Evolutionary conservation across 2,797 vertebrate genomes (phyloP).

Genomic region (Babyrousa celebensis): DNA sequence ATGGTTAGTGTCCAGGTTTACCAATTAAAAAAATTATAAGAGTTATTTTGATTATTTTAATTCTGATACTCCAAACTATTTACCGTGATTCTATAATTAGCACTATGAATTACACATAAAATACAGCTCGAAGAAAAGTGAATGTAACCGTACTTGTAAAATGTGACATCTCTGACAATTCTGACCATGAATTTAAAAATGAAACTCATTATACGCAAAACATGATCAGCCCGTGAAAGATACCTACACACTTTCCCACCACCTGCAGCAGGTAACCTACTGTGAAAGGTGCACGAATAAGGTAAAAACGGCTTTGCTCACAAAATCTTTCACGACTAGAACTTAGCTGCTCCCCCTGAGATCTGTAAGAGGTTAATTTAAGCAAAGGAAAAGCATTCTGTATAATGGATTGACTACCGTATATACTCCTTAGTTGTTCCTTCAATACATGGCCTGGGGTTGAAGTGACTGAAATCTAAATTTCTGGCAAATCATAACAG

Average conservation of each 20-base stretch:
- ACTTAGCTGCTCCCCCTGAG: not conserved
- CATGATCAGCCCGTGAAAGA: conserved; percentile 38
- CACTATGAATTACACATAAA: conserved; percentile 49
- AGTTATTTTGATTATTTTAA: conserved; percentile 28
- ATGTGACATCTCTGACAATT: not conserved
- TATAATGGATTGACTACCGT: not conserved
- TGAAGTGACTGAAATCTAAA: conserved; percentile 21
- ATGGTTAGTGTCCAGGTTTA: conserved; percentile 25
- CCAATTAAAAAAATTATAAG: not conserved
- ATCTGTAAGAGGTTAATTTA: conserved; percentile 40
- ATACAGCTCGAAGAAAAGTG: not conserved
- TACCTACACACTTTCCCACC: not conserved
- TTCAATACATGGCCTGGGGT: not conserved
- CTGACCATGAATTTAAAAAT: conserved; percentile 62
- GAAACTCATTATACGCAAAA: conserved; percentile 54
- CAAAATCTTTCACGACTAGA: not conserved
- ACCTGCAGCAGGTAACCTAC: not conserved
- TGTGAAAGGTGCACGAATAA: not conserved
- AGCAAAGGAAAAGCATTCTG: not conserved
- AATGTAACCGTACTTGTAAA: conserved; percentile 62
- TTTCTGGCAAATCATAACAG: conserved; percentile 13
- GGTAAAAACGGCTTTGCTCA: not conserved
- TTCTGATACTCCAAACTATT: conserved; percentile 28
- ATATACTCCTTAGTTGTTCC: conserved; percentile 7
- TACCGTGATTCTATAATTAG: conserved; percentile 49